Conservation (phyloP, 1,140 invertebrate species). For the Philotrypesis tridentata region DNA sequence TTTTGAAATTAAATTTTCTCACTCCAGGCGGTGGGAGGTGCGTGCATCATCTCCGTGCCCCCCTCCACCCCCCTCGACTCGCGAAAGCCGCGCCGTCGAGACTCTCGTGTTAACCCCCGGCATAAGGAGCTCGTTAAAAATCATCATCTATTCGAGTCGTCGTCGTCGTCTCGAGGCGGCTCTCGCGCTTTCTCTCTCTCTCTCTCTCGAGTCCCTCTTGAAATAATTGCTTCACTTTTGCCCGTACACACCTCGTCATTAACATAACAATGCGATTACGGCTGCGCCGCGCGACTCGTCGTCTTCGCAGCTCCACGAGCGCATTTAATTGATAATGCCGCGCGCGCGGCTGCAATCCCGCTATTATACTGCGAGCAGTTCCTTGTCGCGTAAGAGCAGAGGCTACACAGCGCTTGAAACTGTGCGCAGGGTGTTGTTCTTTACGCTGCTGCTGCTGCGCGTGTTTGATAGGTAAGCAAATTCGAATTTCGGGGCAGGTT, state of each 20-base stretch:
- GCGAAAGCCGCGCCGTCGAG: neutral
- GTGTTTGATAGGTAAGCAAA: no score
- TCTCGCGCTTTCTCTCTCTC: no score
- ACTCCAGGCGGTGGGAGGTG: no score
- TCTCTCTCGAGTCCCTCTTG: neutral
- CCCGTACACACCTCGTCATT: neutral
- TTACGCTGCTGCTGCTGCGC: no score
- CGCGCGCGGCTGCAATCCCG: neutral
- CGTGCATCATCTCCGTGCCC: no score
- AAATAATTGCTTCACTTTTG: conserved; percentile 15
- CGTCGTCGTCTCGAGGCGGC: no score
- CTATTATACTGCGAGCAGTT: neutral
- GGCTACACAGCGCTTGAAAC: neutral
- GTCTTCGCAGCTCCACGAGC: neutral
- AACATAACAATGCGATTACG: neutral
- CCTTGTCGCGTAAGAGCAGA: neutral
- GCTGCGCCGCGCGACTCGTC: neutral
- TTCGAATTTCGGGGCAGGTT: no score
- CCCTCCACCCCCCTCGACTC: neutral
- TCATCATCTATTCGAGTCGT: neutral
- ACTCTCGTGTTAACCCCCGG: neutral
- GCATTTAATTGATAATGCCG: neutral
- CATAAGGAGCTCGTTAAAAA: neutral
- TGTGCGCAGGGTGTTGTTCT: neutral
- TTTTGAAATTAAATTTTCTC: no score